A percentile compares a stretch with the other conserved stretches of the same genome.
phyloP scores from a whole-genome alignment of 2,888 invertebrate genomes.

The Ophion costatus region DNA sequence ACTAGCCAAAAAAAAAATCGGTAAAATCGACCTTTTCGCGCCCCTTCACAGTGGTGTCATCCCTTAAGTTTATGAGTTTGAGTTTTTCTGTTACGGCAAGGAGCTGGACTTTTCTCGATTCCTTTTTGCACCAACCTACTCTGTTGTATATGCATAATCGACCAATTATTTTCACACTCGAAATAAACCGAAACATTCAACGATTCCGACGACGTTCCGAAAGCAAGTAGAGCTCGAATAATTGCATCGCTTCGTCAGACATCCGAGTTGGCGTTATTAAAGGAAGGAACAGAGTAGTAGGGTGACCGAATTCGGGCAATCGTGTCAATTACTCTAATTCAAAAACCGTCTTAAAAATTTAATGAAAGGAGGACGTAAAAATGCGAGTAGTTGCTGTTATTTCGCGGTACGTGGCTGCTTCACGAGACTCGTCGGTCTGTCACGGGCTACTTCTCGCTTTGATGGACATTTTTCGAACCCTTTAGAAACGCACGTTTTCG shows the following conservation, averaged over 20 bases:
- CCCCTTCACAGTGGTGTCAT: no score
- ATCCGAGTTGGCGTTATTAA: constrained; percentile 15
- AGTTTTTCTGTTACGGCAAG: not conserved
- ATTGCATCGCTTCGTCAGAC: constrained; percentile 34
- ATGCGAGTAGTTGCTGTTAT: not conserved
- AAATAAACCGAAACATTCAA: constrained; percentile 21
- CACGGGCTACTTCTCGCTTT: constrained; percentile 51
- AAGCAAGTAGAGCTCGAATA: constrained; percentile 59
- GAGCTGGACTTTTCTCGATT: no score
- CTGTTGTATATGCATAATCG: not conserved
- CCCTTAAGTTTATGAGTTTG: no score
- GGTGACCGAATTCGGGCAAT: constrained; percentile 13
- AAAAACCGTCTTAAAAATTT: constrained; percentile 10
- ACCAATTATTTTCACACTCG: constrained; percentile 5
- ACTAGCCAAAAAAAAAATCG: no score
- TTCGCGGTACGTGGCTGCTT: constrained; percentile 3
- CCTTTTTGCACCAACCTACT: not conserved
- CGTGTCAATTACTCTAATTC: constrained; percentile 15
- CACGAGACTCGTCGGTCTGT: constrained; percentile 24
- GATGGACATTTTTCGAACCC: not conserved
- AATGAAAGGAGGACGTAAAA: constrained; percentile 1
- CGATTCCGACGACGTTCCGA: not conserved
- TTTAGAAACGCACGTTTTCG: not conserved
- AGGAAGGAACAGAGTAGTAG: not conserved
- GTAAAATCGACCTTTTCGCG: no score